Evolutionary conservation across 2,888 invertebrate species (phyloP).

Genomic region (Dynastes maya): DNA sequence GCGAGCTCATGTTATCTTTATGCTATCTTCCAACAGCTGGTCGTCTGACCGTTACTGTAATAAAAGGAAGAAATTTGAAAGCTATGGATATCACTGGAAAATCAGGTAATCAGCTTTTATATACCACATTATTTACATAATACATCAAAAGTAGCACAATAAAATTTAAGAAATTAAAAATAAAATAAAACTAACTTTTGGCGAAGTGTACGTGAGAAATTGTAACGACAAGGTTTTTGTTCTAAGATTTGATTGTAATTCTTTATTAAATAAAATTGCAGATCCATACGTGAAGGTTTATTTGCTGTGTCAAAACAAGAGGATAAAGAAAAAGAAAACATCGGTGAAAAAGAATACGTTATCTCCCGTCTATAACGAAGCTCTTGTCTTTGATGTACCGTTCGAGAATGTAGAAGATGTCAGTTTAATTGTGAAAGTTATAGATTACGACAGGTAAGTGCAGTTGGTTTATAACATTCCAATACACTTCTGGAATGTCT

Average conservation of each 20-base stretch:
- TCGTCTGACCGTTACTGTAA: conserved; percentile 90
- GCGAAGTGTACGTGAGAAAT: no score
- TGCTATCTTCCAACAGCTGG: conserved; percentile 94
- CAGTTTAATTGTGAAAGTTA: conserved; percentile 86
- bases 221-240: no score
- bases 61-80: conserved; percentile 92
- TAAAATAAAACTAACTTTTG: no score
- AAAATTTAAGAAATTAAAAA: no score
- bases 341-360: conserved; percentile 90
- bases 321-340: conserved; percentile 95
- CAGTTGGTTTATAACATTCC: neutral
- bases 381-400: conserved; percentile 92
- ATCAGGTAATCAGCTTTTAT: conserved; percentile 76
- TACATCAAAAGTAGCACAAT: no score
- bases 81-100: conserved; percentile 96
- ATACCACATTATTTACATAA: no score
- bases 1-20: conserved; percentile 92
- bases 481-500: no score
- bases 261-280: conserved; percentile 65
- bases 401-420: conserved; percentile 87
- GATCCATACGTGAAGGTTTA: conserved; percentile 97
- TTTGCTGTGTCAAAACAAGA: conserved; percentile 88
- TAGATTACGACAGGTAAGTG: conserved; percentile 89
- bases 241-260: no score
- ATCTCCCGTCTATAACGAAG: conserved; percentile 94